Percentiles rank a stretch among this genome's conserved stretches.
Conservation (phyloP, 2,113 vertebrate species). For the Redunca redunca region DNA sequence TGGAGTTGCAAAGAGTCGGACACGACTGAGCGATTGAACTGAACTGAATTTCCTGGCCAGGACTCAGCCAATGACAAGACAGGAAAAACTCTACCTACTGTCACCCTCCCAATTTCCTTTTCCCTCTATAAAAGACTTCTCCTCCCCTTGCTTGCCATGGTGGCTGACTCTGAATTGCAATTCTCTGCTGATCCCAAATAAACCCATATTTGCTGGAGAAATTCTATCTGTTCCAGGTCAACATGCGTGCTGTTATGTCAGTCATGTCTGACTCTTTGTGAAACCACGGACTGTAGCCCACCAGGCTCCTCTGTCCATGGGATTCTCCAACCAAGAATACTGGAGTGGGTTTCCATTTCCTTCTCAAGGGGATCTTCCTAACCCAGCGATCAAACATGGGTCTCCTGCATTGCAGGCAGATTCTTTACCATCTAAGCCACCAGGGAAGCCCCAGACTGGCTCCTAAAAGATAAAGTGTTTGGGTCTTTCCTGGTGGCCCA, state of each 20-base stretch:
- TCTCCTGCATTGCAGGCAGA: neutral
- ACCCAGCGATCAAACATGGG: neutral
- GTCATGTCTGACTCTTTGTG: neutral
- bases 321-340: neutral
- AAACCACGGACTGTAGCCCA: neutral
- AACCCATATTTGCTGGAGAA: neutral
- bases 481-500: neutral
- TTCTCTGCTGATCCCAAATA: neutral
- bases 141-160: neutral
- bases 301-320: neutral
- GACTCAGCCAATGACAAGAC: neutral
- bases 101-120: neutral
- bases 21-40: too few species aligned
- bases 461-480: neutral
- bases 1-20: too few species aligned
- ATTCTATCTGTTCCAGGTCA: neutral
- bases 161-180: neutral
- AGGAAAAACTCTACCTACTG: neutral
- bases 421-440: neutral
- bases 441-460: neutral
- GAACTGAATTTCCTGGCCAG: neutral
- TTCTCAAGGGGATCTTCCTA: neutral
- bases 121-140: neutral
- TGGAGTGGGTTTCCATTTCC: neutral
- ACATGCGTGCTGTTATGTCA: rapidly evolving